A percentile compares a stretch with the other conserved stretches of the same genome.
phyloP scores from a whole-genome alignment of 2,113 vertebrate genomes.

The Cottus gobio region DNA sequence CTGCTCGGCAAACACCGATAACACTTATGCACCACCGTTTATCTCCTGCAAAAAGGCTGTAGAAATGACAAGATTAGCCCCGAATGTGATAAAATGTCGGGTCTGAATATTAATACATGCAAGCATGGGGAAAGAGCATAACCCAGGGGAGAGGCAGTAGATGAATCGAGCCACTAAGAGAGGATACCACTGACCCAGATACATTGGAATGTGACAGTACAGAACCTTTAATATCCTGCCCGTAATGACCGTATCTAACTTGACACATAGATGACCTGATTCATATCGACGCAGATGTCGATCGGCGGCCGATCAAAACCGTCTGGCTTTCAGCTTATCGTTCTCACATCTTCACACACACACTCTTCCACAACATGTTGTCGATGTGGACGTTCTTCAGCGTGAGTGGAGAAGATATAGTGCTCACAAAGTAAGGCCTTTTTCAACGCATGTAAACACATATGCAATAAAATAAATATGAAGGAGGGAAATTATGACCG shows the following conservation, averaged over 20 bases:
- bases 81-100: constrained; percentile 25
- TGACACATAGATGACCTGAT: not conserved
- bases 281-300: not conserved
- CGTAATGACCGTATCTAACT: constrained; percentile 4
- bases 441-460: not conserved
- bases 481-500: not conserved
- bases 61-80: not conserved
- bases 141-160: constrained; percentile 11
- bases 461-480: not conserved
- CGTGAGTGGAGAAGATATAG: not conserved
- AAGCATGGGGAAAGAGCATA: constrained; percentile 21
- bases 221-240: not conserved
- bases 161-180: constrained; percentile 21
- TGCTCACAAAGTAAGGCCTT: not conserved
- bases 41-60: not conserved
- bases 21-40: not conserved
- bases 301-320: not conserved
- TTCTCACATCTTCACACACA: not conserved
- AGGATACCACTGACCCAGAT: constrained; percentile 47
- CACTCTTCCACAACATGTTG: not conserved
- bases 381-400: not conserved
- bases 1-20: not conserved
- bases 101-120: constrained; percentile 26
- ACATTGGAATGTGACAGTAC: constrained; percentile 35
- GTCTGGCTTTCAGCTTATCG: not conserved